Conservation (phyloP, 2,797 vertebrate species). For the Nothura maculosa region DNA sequence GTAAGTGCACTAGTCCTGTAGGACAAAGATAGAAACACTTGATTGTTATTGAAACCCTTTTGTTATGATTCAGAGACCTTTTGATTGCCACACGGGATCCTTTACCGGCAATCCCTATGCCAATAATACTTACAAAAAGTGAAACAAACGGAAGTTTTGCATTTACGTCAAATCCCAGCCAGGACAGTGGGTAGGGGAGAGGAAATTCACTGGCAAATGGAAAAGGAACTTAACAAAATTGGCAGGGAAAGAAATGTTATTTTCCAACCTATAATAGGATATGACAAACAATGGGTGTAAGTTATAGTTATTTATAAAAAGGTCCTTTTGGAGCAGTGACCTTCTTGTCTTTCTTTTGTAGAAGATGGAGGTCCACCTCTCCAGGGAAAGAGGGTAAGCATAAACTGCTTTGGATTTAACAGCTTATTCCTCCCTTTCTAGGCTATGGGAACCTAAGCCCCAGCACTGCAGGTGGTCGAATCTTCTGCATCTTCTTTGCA, state of each 20-base stretch:
- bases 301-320: constrained; percentile 53
- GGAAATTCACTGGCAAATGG: constrained; percentile 57
- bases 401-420: not conserved
- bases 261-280: constrained; percentile 50
- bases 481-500: constrained; percentile 93
- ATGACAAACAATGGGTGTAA: constrained; percentile 65
- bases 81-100: not conserved
- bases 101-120: not conserved
- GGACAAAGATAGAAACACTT: constrained; percentile 15
- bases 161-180: constrained; percentile 40
- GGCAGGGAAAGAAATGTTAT: constrained; percentile 46
- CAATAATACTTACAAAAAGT: constrained; percentile 39
- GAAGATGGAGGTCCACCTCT: not conserved
- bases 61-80: constrained; percentile 41
- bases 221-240: constrained; percentile 58
- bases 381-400: not conserved
- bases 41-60: constrained; percentile 1
- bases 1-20: not conserved
- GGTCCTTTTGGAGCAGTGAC: constrained; percentile 25
- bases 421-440: constrained; percentile 35
- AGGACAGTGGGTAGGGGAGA: constrained; percentile 24
- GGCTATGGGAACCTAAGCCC: constrained; percentile 94
- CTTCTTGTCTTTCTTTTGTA: not conserved
- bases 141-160: constrained; percentile 27
- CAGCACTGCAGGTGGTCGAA: constrained; percentile 83